Base-by-base conservation (phyloP, 64 coral and sea anemone species). In the Anthopleura sola region DNA sequence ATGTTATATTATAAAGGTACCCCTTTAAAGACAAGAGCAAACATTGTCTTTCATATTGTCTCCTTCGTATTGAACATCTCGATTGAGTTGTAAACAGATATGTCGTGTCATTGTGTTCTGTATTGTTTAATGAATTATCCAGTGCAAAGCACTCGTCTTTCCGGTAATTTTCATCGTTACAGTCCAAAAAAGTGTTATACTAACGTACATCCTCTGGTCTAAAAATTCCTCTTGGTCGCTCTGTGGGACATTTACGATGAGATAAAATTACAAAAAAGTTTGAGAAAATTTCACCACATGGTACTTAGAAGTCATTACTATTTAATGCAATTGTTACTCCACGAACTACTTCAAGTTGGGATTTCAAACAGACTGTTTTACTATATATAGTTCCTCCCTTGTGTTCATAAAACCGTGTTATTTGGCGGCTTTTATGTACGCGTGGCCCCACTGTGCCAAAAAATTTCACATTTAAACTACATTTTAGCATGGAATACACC, bases 71-170 rank as follows among this genome's bases (percentile, higher is more conserved):
- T 79, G 16, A 48, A 37, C 44, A 44, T 79, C 19, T 38, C 36
- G 37, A 79, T 44, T 79, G 76, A 79, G 76, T 79, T 44, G 76
- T 48, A 79, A 79, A 79, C 76, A 79, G 76, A 79, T 44, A n/a
- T 48, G 36, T 79, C 21, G 76, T 44, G 24, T 17, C 29, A 33
- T 32, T 71, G 26, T 71, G n/a, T 17, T 1, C 16, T 28, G 8
- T 66, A 66, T 66, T 66, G 60, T 66, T 28, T n/a, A 17, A 15
- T 0, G 66, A 16, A 71, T 71, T 33, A 71, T 71, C 29, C 15
- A 36, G 14, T 71, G 23, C 66, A 71, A 71, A 71, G 66, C 34
- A 34, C 66, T 66, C 7, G 31, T 33, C 28, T 71, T 28, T 71
- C 66, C 13, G 28, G 16, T 20, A 32, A 71, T 34, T 71, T 71